phyloP scores from a whole-genome alignment of 2,888 invertebrate species.

The Theretra japonica region DNA sequence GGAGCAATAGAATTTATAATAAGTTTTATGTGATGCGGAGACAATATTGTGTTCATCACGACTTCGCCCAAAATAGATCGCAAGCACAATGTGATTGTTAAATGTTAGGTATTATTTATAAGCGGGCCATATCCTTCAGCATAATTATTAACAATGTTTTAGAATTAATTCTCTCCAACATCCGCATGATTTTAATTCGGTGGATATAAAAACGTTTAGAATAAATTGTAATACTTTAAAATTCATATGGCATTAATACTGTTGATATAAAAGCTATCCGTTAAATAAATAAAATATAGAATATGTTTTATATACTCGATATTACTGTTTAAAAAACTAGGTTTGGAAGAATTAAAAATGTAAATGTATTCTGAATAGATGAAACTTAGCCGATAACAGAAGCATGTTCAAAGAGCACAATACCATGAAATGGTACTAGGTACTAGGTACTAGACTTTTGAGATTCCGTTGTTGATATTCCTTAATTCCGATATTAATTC shows the following conservation, averaged over 20 bases:
- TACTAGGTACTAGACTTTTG: not conserved
- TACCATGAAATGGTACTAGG: not conserved
- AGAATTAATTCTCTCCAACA: not conserved
- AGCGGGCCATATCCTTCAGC: not conserved
- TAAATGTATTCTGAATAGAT: too few relatives aligned
- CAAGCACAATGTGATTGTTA: conserved; percentile 29
- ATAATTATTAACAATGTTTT: not conserved
- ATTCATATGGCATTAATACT: too few relatives aligned
- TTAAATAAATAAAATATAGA: too few relatives aligned
- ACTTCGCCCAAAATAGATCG: conserved; percentile 34
- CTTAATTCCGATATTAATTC: not conserved
- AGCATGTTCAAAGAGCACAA: not conserved
- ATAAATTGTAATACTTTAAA: too few relatives aligned
- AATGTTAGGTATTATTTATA: not conserved
- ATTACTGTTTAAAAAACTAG: too few relatives aligned
- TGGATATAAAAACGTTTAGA: too few relatives aligned
- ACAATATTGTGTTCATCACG: conserved; percentile 21
- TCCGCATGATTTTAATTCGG: not conserved
- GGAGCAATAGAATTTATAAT: conserved; percentile 26
- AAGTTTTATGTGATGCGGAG: conserved; percentile 21
- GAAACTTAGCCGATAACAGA: too few relatives aligned
- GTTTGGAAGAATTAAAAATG: too few relatives aligned
- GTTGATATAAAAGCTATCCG: too few relatives aligned
- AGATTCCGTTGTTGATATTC: not conserved
- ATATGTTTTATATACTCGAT: too few relatives aligned